Percentiles rank a stretch among this genome's conserved stretches.
These are phyloP conservation scores for Venturia canescens DNA, from an alignment of 1,140 invertebrate genomes.

Conservation along the genomic window DNA sequence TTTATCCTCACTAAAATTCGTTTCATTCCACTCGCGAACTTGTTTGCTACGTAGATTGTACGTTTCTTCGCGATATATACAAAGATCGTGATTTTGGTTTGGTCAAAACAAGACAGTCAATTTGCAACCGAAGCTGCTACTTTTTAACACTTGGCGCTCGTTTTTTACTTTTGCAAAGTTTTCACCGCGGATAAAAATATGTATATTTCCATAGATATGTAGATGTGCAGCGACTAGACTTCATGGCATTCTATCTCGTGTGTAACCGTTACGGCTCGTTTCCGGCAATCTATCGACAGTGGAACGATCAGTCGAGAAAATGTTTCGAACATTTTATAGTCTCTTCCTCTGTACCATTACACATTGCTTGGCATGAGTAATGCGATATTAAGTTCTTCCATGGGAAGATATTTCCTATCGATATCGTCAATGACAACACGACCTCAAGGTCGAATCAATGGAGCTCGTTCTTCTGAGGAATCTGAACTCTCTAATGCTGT, in stretches of 20 bases:
- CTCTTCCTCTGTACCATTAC: neutral
- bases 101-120: too few relatives aligned
- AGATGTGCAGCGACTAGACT: neutral
- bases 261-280: slow-evolving; percentile 35
- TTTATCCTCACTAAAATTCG: too few relatives aligned
- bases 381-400: neutral
- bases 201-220: neutral
- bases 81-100: too few relatives aligned
- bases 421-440: neutral
- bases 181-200: too few relatives aligned
- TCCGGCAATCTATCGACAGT: slow-evolving; percentile 5
- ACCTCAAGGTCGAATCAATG: neutral
- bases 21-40: too few relatives aligned
- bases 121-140: too few relatives aligned
- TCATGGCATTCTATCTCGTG: slow-evolving; percentile 7
- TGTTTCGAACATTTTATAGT: slow-evolving; percentile 1
- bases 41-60: too few relatives aligned
- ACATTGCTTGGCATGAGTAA: neutral
- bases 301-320: slow-evolving; percentile 5
- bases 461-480: neutral
- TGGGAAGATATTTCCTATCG: neutral
- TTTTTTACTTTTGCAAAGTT: too few relatives aligned
- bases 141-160: too few relatives aligned
- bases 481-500: too few relatives aligned
- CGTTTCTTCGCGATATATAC: too few relatives aligned